A percentile compares a stretch with the other conserved stretches of the same genome.
These are phyloP conservation scores for Stratiomys singularior DNA, from an alignment of 2,888 invertebrate genomes.

Conservation along the genomic window DNA sequence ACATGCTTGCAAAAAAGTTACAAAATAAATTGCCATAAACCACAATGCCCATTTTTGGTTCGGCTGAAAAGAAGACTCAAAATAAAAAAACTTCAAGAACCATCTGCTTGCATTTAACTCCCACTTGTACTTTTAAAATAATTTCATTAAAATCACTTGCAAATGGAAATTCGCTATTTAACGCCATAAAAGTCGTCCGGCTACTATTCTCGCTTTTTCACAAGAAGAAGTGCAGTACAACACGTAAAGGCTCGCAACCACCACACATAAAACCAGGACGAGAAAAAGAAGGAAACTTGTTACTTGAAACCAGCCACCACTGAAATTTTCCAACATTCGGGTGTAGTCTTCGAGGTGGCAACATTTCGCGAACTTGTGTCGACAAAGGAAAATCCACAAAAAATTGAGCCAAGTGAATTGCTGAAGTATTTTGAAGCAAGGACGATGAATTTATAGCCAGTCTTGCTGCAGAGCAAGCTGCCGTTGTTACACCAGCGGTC, in stretches of 20 bases:
- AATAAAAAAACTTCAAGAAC: slow-evolving; percentile 11
- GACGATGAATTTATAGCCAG: slow-evolving; percentile 25
- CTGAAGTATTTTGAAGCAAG: background rate
- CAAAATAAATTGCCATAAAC: slow-evolving; percentile 15
- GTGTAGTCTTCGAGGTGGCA: slow-evolving; percentile 6
- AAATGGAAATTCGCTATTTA: slow-evolving; percentile 42
- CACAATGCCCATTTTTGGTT: slow-evolving; percentile 6
- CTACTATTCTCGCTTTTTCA: background rate
- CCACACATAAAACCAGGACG: background rate
- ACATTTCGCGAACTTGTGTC: slow-evolving; percentile 21
- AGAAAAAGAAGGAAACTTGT: slow-evolving; percentile 19
- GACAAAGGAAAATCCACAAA: slow-evolving; percentile 20
- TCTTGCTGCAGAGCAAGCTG: slow-evolving; percentile 24
- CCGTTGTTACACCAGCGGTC: slow-evolving; percentile 12
- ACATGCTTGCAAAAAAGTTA: slow-evolving; percentile 23
- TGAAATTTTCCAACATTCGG: slow-evolving; percentile 6
- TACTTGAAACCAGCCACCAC: slow-evolving; percentile 32
- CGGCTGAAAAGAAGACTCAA: background rate
- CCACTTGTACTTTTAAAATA: slow-evolving; percentile 38
- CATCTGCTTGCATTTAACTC: slow-evolving; percentile 35
- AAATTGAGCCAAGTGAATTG: background rate
- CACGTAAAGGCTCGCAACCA: background rate
- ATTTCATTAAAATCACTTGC: slow-evolving; percentile 45
- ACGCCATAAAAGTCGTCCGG: slow-evolving; percentile 9
- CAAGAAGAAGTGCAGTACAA: slow-evolving; percentile 6